Evolutionary conservation across 2,797 vertebrate genomes (phyloP).

Genomic region (Trematomus bernacchii): DNA sequence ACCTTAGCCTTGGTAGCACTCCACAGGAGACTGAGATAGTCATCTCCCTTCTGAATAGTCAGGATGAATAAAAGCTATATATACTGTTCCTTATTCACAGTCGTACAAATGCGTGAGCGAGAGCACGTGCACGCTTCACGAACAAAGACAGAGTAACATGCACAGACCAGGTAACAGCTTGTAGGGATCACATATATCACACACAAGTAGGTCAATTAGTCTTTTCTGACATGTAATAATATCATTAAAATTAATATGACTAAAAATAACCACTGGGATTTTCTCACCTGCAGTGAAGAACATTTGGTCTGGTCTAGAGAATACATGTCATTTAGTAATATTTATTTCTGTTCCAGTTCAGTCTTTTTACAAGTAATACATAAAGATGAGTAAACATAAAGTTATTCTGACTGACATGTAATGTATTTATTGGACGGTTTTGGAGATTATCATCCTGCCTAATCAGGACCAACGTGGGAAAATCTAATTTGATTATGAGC

Average conservation of each 20-base stretch:
- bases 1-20: constrained; percentile 24
- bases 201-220: neutral
- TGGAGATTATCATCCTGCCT: neutral
- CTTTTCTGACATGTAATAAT: constrained; percentile 22
- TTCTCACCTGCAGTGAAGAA: fast-evolving
- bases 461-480: neutral
- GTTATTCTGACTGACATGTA: neutral
- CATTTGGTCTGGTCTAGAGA: neutral
- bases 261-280: neutral
- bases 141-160: constrained; percentile 8
- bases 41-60: constrained; percentile 29
- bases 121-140: neutral
- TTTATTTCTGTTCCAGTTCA: neutral
- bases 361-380: neutral
- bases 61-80: constrained; percentile 40
- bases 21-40: constrained; percentile 13
- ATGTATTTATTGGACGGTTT: neutral
- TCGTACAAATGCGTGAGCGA: constrained; percentile 1
- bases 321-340: neutral
- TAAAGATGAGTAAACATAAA: neutral
- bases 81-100: neutral
- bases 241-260: neutral
- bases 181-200: neutral
- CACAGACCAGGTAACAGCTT: constrained; percentile 6
- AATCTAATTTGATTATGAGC: neutral